These are phyloP conservation scores for Marcusenius ussheri DNA, from an alignment of 2,113 vertebrate genomes.

Conservation along the genomic window DNA sequence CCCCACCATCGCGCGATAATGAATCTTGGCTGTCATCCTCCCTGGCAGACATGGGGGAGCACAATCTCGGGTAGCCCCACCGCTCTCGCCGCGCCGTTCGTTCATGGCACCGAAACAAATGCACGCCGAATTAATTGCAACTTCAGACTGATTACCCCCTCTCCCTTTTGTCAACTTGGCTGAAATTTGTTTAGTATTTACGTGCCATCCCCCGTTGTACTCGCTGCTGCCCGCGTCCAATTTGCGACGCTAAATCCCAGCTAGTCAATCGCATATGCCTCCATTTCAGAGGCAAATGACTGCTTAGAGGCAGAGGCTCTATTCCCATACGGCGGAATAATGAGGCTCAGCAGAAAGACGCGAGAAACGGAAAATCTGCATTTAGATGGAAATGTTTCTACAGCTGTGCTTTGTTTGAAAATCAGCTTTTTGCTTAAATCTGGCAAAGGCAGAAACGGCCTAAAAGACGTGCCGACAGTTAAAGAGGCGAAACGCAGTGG, in stretches of 20 bases:
- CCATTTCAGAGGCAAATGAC: not conserved
- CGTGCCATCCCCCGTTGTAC: not conserved
- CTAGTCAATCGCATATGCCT: conserved; percentile 5
- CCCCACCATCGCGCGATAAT: not conserved
- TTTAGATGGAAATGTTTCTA: conserved; percentile 28
- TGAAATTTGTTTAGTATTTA: not conserved
- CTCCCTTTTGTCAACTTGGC: conserved; percentile 6
- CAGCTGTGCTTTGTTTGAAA: conserved; percentile 16
- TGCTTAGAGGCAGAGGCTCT: not conserved
- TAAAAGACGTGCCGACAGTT: not conserved
- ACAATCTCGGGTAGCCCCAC: not conserved
- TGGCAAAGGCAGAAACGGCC: not conserved
- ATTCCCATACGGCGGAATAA: conserved; percentile 9
- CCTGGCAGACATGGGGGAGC: not conserved
- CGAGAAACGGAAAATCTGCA: conserved; percentile 20
- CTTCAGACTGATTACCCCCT: not conserved
- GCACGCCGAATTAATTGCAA: not conserved
- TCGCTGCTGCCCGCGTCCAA: not conserved
- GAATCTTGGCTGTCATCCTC: not conserved
- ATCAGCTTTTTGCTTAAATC: not conserved
- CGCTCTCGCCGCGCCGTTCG: too few relatives aligned
- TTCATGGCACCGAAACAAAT: not conserved
- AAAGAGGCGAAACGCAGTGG: not conserved
- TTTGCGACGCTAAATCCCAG: not conserved
- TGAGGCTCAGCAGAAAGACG: not conserved